Conservation (phyloP, 1,140 invertebrate genomes). For the Saccostrea cuccullata region DNA sequence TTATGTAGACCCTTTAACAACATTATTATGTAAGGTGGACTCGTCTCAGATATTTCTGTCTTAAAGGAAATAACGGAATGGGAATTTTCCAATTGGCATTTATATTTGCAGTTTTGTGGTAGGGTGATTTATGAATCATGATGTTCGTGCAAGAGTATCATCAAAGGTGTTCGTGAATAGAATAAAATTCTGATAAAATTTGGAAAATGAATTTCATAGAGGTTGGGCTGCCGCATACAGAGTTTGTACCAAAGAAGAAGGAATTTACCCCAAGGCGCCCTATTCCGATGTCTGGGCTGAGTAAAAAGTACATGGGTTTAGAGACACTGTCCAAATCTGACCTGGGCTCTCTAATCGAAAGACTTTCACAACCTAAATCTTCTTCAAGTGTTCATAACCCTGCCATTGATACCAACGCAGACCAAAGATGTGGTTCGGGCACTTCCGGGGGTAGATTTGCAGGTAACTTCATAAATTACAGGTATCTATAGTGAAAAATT, state of each 20-base stretch:
- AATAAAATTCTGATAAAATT: background rate
- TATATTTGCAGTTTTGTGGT: background rate
- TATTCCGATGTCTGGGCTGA: constrained; percentile 45
- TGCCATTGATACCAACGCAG: background rate
- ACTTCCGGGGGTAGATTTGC: background rate
- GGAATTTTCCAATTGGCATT: background rate
- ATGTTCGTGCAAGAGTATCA: background rate
- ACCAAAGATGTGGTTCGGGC: constrained; percentile 6
- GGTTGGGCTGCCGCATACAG: constrained; percentile 44
- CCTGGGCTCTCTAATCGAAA: constrained; percentile 13
- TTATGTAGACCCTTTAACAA: background rate
- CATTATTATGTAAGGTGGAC: background rate
- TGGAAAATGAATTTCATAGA: constrained; percentile 50
- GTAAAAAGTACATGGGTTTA: constrained; percentile 42
- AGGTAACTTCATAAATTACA: background rate
- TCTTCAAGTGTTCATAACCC: background rate
- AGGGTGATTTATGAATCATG: background rate
- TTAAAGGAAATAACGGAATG: background rate
- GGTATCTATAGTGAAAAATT: background rate
- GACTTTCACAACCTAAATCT: constrained; percentile 46
- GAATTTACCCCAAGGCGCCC: constrained; percentile 20
- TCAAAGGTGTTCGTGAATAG: background rate
- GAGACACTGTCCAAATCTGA: constrained; percentile 39
- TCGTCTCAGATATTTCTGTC: background rate
- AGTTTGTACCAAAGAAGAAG: constrained; percentile 43